These are phyloP conservation scores for Cyclargus thomasi DNA, from an alignment of 1,140 invertebrate genomes.

Conservation along the genomic window DNA sequence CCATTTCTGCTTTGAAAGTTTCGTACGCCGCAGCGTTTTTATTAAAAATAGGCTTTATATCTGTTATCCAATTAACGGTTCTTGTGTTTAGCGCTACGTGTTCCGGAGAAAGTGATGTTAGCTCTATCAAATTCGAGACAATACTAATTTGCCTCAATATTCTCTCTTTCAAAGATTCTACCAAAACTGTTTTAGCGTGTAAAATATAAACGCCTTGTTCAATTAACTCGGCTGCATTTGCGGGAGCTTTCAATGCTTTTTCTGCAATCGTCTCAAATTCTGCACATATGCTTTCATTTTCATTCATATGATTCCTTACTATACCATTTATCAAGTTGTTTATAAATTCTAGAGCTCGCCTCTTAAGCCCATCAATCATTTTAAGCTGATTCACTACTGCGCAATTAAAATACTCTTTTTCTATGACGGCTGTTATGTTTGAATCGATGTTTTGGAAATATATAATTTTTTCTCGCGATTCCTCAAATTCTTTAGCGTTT, in stretches of 20 bases:
- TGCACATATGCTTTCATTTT: conserved; percentile 79
- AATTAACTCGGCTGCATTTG: conserved; percentile 83
- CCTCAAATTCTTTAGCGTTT: conserved; percentile 69
- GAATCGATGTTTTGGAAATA: conserved; percentile 77
- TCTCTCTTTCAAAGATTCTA: conserved; percentile 78
- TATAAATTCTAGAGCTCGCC: conserved; percentile 56
- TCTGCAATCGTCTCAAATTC: conserved; percentile 78
- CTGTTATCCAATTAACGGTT: conserved; percentile 83
- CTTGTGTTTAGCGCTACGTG: conserved; percentile 81
- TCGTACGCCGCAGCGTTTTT: conserved; percentile 84
- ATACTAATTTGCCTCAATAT: conserved; percentile 79
- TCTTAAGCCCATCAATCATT: conserved; percentile 63
- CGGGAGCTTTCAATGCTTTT: conserved; percentile 78
- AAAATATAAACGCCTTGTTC: conserved; percentile 81
- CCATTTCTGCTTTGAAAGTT: conserved; percentile 86
- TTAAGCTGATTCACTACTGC: conserved; percentile 56
- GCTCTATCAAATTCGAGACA: conserved; percentile 80
- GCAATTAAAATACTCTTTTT: conserved; percentile 79
- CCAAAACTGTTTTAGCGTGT: conserved; percentile 76
- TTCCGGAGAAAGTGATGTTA: conserved; percentile 79
- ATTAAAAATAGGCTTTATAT: conserved; percentile 83
- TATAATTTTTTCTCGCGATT: conserved; percentile 76
- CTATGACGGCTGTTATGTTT: conserved; percentile 76
- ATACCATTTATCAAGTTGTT: conserved; percentile 62
- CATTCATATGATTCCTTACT: conserved; percentile 55